Conservation (phyloP, 2,797 vertebrate species). For the Spea hammondii region DNA sequence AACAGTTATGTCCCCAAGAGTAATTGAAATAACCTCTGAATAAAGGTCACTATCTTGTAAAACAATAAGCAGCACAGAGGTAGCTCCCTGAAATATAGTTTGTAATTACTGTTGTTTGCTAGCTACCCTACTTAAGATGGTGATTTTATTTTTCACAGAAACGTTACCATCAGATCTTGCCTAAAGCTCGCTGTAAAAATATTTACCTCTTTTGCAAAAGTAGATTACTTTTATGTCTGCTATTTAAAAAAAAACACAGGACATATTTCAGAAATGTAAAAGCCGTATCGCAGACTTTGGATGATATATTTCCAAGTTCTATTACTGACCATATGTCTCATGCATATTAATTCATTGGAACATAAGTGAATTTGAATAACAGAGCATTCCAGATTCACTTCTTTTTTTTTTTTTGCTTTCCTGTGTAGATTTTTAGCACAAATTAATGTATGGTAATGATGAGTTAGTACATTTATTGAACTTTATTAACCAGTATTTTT, state of each 20-base stretch:
- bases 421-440: too few species aligned
- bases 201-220: conserved; percentile 14
- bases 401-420: too few species aligned
- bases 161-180: conserved; percentile 34
- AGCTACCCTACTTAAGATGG: conserved; percentile 6
- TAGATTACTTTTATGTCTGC: background rate
- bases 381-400: too few species aligned
- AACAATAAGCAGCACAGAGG: conserved; percentile 22
- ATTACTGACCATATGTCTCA: conserved; percentile 27
- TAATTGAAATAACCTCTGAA: conserved; percentile 45
- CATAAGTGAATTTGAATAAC: background rate
- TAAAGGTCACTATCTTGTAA: conserved; percentile 28
- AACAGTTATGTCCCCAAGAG: conserved; percentile 2
- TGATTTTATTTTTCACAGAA: conserved; percentile 13
- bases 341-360: conserved; percentile 54
- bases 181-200: conserved; percentile 38
- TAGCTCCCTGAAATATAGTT: conserved; percentile 29
- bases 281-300: conserved; percentile 54
- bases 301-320: conserved; percentile 25
- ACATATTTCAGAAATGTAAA: background rate
- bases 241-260: too few species aligned
- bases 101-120: conserved; percentile 19
- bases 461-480: too few species aligned
- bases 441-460: too few species aligned
- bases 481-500: too few species aligned